Evolutionary conservation across 1,140 invertebrate genomes (phyloP), one percentile per base, ranked within the genome.

Genomic region (Drepana arcuata): DNA sequence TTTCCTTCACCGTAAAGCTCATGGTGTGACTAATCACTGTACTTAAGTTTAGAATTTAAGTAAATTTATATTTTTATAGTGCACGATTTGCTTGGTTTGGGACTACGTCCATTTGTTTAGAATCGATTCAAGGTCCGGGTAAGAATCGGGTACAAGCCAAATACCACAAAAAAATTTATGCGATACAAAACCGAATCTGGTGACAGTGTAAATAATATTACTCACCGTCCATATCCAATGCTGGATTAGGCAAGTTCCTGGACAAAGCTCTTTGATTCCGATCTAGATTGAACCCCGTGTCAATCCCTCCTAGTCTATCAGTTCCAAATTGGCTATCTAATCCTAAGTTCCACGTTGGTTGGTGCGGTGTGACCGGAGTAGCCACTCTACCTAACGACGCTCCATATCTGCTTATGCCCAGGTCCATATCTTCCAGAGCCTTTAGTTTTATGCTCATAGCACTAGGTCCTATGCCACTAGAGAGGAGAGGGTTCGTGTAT

Each of bases 371-470:
- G 23, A 86, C 88, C 10, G 89, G 88, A 23, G 88, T 90, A 4
- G 87, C 87, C 13, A 84, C 85, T 48, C 88, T 84, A 47, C 88
- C 86, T 34, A 74, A 70, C 32, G 55, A 69, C 32, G 70, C 55
- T 25, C 75, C 81, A 60, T 84, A 88, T 65, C 86, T 84, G 41
- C 83, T 69, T 49, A 87, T 54, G 14, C 88, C 87, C 34, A 90
- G 74, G 57, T 90, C 89, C 47, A 89, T 88, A 66, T 90, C 89
- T 47, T 90, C 89, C 60, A 89, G 82, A 35, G 88, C 87, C 69
- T 90, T 90, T 64, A 89, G 69, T 63, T 90, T 89, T 45, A 87
- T 87, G 38, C 83, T 85, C 86, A 88, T 87, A n/a, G 83, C 56
- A 42, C 81, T 82, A 18, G 72, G 73, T 53, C 60, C 59, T 59